Percentiles rank a stretch among this genome's conserved stretches.
Evolutionary conservation across 2,113 vertebrate genomes (phyloP).

Genomic region (Maccullochella peelii): DNA sequence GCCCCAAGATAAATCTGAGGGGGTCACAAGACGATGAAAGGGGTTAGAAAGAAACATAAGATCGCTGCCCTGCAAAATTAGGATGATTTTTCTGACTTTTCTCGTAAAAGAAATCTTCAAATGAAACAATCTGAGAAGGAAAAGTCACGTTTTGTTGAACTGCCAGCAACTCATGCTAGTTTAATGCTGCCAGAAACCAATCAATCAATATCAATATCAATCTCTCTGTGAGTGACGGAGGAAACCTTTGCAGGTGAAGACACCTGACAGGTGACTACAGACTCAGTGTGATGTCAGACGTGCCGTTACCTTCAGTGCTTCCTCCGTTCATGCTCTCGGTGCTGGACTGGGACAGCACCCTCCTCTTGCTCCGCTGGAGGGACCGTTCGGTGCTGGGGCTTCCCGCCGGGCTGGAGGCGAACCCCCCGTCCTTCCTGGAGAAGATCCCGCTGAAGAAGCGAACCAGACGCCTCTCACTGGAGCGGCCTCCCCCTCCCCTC

Average conservation of each 20-base stretch:
- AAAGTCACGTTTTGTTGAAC: too few species aligned
- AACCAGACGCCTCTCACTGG: slow-evolving; percentile 87
- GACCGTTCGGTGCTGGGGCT: slow-evolving; percentile 79
- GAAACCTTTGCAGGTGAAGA: too few species aligned
- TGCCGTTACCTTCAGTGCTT: slow-evolving; percentile 84
- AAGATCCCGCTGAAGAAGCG: slow-evolving; percentile 96
- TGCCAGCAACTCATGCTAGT: too few species aligned
- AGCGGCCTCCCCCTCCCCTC: slow-evolving; percentile 58
- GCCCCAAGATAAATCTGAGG: background rate
- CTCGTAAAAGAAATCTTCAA: too few species aligned
- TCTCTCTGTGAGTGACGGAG: too few species aligned
- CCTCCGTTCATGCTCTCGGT: slow-evolving; percentile 89
- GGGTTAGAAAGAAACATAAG: background rate
- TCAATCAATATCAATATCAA: background rate
- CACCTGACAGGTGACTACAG: background rate
- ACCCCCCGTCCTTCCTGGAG: slow-evolving; percentile 81
- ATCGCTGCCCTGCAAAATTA: background rate
- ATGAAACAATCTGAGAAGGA: too few species aligned
- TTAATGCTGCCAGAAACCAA: background rate
- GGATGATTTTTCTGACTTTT: background rate
- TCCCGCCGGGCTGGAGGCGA: slow-evolving; percentile 71
- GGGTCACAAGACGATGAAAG: background rate
- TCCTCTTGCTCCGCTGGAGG: slow-evolving; percentile 79
- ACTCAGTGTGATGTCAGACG: background rate
- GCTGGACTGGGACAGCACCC: slow-evolving; percentile 85